Conservation (phyloP, 2,888 invertebrate species). For the Leptinotarsa rubiginosa region DNA sequence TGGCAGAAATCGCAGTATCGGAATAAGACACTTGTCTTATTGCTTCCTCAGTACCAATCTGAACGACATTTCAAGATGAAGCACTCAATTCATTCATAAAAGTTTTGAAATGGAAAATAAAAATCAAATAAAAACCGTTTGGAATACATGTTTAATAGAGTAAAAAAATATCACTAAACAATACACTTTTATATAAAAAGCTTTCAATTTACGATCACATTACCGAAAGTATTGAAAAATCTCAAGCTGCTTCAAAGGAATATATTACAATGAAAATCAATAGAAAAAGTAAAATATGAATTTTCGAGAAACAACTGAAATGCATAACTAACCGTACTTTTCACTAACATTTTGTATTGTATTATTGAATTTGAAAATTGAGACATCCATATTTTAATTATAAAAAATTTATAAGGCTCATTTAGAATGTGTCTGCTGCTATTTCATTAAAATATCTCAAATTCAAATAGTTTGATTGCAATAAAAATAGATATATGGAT, state of each 20-base stretch:
- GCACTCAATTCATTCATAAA: too few species aligned
- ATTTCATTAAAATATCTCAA: constrained; percentile 48
- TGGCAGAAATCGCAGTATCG: too few species aligned
- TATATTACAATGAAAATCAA: constrained; percentile 54
- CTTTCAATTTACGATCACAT: constrained; percentile 66
- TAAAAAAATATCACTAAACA: constrained; percentile 67
- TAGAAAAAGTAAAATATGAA: constrained; percentile 49
- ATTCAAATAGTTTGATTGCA: constrained; percentile 47
- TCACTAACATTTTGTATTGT: constrained; percentile 55
- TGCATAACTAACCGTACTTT: constrained; percentile 53
- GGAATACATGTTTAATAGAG: constrained; percentile 66
- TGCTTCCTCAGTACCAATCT: too few species aligned
- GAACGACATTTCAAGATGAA: too few species aligned
- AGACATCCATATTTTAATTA: constrained; percentile 60
- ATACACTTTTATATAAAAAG: constrained; percentile 65
- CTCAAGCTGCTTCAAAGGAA: constrained; percentile 54
- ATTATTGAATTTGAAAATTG: constrained; percentile 57
- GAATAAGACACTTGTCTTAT: too few species aligned
- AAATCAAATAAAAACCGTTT: constrained; percentile 42
- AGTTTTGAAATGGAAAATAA: not conserved
- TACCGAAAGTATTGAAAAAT: constrained; percentile 61
- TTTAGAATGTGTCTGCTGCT: constrained; percentile 53
- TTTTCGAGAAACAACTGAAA: constrained; percentile 47
- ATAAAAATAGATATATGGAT: constrained; percentile 50
- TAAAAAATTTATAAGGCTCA: constrained; percentile 54